Conservation (phyloP, 2,113 vertebrate species). For the Herpetotheres cachinnans region DNA sequence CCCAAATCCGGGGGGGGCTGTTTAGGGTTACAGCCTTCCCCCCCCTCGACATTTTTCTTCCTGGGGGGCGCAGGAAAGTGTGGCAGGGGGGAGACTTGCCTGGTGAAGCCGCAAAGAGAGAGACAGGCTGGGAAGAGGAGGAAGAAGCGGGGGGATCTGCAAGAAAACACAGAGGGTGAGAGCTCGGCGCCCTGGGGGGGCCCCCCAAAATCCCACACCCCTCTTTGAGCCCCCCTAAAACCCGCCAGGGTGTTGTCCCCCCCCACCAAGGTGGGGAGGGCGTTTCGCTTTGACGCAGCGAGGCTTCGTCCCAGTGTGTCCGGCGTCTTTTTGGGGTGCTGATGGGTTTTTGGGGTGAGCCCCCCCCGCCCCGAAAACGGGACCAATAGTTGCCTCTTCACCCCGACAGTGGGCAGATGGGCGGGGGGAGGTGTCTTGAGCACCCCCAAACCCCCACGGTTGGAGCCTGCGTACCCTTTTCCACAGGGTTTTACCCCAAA, state of each 20-base stretch:
- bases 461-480: not conserved
- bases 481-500: not conserved
- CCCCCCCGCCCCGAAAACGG: not conserved
- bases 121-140: not conserved
- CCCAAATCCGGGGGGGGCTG: too few relatives aligned
- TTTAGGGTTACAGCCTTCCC: not conserved
- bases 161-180: not conserved
- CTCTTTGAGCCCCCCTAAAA: too few relatives aligned
- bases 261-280: too few relatives aligned
- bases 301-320: not conserved
- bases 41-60: not conserved
- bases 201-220: not conserved
- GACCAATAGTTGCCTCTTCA: not conserved
- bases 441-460: not conserved
- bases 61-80: not conserved
- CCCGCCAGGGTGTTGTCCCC: not conserved
- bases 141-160: not conserved
- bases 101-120: not conserved
- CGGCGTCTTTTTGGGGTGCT: not conserved
- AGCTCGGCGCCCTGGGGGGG: not conserved
- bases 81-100: not conserved
- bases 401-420: not conserved
- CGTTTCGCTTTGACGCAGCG: not conserved
- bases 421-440: not conserved
- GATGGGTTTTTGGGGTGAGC: not conserved